Evolutionary conservation across 1,140 invertebrate genomes (phyloP).

Genomic region (Drosophila aff.): DNA sequence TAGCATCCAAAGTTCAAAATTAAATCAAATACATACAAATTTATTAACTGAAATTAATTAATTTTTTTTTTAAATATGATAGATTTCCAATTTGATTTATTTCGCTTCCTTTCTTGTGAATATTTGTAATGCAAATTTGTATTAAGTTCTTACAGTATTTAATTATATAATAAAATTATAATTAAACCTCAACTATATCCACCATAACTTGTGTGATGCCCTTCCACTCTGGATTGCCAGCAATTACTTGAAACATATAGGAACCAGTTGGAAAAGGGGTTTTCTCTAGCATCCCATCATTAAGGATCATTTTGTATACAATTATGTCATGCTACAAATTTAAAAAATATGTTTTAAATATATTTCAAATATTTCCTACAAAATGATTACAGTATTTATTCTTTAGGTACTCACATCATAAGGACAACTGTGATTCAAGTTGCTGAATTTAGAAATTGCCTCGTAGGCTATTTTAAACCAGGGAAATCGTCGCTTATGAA

Average conservation of each 20-base stretch:
- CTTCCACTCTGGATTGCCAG: slow-evolving; percentile 13
- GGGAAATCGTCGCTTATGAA: neutral
- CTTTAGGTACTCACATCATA: slow-evolving; percentile 16
- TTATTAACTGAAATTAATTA: no score
- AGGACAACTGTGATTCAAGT: slow-evolving; percentile 18
- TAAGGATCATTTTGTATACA: slow-evolving; percentile 1
- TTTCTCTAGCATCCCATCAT: slow-evolving; percentile 15
- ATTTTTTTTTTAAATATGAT: no score
- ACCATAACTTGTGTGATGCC: slow-evolving; percentile 24
- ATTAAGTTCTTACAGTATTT: neutral
- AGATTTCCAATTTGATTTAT: no score
- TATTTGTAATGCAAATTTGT: no score
- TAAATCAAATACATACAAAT: no score
- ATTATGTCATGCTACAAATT: slow-evolving; percentile 19
- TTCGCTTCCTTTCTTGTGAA: no score
- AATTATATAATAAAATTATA: neutral
- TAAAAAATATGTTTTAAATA: no score
- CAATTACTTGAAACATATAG: slow-evolving; percentile 20
- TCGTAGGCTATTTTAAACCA: slow-evolving; percentile 9
- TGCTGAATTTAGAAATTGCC: neutral
- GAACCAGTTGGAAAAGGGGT: slow-evolving; percentile 21
- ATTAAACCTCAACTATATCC: slow-evolving; percentile 13
- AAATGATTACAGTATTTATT: no score
- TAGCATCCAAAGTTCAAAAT: no score
- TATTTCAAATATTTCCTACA: no score